phyloP scores from a whole-genome alignment of 2,113 vertebrate species.

The Anseranas semipalmata region DNA sequence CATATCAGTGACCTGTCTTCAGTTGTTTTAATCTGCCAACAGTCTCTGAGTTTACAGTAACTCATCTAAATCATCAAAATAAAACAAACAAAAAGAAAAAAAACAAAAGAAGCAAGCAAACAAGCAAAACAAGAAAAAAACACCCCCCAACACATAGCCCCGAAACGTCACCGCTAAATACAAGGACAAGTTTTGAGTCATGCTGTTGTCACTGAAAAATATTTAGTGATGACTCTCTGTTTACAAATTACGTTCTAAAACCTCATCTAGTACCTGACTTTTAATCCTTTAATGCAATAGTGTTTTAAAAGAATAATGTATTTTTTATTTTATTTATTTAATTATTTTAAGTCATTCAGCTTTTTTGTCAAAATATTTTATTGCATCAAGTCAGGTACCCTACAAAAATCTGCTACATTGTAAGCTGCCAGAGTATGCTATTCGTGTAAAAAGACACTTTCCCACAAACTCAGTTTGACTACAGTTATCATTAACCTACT shows the following conservation, averaged over 20 bases:
- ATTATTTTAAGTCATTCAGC: not conserved
- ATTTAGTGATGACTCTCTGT: not conserved
- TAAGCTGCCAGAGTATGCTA: not conserved
- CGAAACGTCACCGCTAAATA: not conserved
- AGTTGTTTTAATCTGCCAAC: not conserved
- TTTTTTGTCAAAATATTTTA: not conserved
- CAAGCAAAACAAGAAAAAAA: not conserved
- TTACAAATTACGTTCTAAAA: not conserved
- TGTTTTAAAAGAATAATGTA: not conserved
- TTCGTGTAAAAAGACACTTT: not conserved
- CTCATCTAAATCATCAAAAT: not conserved
- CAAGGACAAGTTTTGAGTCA: not conserved
- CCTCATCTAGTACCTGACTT: not conserved
- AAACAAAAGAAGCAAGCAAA: no score
- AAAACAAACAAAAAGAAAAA: not conserved
- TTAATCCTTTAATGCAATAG: not conserved
- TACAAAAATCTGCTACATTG: not conserved
- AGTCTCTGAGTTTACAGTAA: not conserved
- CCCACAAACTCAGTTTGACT: not conserved
- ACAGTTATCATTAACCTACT: not conserved
- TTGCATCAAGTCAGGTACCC: fast-evolving
- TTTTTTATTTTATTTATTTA: no score
- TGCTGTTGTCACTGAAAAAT: not conserved
- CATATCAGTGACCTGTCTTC: not conserved
- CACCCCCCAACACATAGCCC: not conserved